Conservation (phyloP, 2,113 vertebrate species). For the Sclerurus mexicanus region DNA sequence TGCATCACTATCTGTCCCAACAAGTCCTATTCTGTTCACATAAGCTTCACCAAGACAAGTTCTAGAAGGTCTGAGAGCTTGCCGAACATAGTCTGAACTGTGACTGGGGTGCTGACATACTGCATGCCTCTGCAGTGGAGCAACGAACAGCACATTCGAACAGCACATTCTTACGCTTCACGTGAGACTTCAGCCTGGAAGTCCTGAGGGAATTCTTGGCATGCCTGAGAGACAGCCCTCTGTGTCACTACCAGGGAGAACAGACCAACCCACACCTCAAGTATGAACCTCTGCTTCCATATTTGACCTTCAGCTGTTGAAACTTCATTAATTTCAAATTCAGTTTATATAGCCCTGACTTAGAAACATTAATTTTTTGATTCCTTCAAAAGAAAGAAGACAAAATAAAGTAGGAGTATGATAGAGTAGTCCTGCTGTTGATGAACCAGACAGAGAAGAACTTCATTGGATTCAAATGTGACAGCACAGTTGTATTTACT, state of each 20-base stretch:
- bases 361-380: neutral
- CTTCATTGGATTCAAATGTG: neutral
- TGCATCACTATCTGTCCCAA: neutral
- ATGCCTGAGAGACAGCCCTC: neutral
- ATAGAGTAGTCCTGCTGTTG: neutral
- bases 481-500: conserved; percentile 6
- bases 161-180: neutral
- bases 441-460: neutral
- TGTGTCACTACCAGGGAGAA: neutral
- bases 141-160: neutral
- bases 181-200: neutral
- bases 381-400: neutral
- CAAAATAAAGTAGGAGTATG: neutral
- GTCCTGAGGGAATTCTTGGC: neutral
- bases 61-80: neutral
- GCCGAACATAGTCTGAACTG: neutral
- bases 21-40: neutral
- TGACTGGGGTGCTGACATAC: neutral
- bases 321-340: neutral
- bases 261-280: neutral
- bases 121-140: neutral
- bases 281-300: neutral
- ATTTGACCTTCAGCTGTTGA: neutral
- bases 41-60: neutral
- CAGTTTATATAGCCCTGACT: neutral